These are phyloP conservation scores for Archips crataeganus DNA, from an alignment of 2,888 invertebrate genomes.

Conservation along the genomic window DNA sequence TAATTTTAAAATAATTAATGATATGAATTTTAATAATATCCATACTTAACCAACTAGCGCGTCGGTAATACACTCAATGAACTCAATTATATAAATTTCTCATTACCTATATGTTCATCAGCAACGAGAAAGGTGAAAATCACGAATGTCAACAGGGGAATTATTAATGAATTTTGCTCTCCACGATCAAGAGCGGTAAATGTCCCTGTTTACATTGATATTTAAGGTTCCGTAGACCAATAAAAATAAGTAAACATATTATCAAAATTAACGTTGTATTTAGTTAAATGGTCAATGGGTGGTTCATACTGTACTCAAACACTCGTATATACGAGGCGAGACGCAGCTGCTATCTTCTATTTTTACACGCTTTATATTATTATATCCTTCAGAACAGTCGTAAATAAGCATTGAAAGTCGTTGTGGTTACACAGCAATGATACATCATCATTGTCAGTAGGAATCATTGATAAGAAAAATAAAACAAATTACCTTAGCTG, in stretches of 20 bases:
- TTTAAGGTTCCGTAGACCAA: slow-evolving; percentile 14
- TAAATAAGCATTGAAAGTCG: background rate
- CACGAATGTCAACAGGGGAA: slow-evolving; percentile 25
- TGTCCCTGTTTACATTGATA: slow-evolving; percentile 6
- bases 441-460: background rate
- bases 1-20: too few relatives aligned
- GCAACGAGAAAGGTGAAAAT: slow-evolving; percentile 16
- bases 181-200: slow-evolving; percentile 14
- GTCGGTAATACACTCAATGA: background rate
- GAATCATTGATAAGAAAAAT: background rate
- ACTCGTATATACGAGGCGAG: too few relatives aligned
- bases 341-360: too few relatives aligned
- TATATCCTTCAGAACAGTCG: too few relatives aligned
- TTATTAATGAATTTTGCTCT: slow-evolving; percentile 32
- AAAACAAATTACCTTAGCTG: slow-evolving; percentile 91
- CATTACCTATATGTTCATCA: slow-evolving; percentile 19
- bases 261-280: too few relatives aligned
- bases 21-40: too few relatives aligned
- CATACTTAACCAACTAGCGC: too few relatives aligned
- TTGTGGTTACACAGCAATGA: too few relatives aligned
- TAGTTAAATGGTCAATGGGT: too few relatives aligned
- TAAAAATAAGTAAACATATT: too few relatives aligned
- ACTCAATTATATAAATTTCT: slow-evolving; percentile 21
- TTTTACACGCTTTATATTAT: too few relatives aligned
- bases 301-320: too few relatives aligned